These are phyloP conservation scores for Philaethria dido DNA, from an alignment of 2,888 invertebrate genomes.

Conservation along the genomic window DNA sequence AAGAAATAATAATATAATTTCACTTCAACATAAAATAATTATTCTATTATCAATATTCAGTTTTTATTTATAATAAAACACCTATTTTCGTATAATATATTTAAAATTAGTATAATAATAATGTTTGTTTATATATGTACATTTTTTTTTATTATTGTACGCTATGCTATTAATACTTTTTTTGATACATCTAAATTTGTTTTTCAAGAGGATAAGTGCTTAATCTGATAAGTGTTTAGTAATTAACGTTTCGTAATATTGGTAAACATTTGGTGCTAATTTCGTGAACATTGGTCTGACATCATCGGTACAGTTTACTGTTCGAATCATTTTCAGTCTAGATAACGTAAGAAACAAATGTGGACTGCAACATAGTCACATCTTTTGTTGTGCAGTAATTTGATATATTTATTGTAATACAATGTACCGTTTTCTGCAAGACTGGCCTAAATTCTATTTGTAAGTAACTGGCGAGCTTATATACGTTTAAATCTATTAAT, in stretches of 20 bases:
- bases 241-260: conserved; percentile 39
- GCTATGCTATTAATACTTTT: too few relatives aligned
- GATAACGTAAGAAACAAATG: conserved; percentile 57
- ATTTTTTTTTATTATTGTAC: too few relatives aligned
- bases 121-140: too few relatives aligned
- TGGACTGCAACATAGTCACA: conserved; percentile 47
- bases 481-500: conserved; percentile 4
- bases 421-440: conserved; percentile 55
- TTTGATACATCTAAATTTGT: not conserved
- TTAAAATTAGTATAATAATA: too few relatives aligned
- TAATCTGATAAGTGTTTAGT: conserved; percentile 30
- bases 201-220: conserved; percentile 17
- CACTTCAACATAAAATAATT: too few relatives aligned
- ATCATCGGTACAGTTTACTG: conserved; percentile 65
- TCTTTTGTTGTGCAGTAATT: conserved; percentile 16
- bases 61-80: too few relatives aligned
- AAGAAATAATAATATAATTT: too few relatives aligned
- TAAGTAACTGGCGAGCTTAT: conserved; percentile 49
- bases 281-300: conserved; percentile 64
- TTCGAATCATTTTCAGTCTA: conserved; percentile 62
- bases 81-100: too few relatives aligned
- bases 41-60: too few relatives aligned
- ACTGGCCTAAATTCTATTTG: conserved; percentile 53
- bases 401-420: conserved; percentile 17
- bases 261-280: conserved; percentile 61